Evolutionary conservation across 2,888 invertebrate species (phyloP), one percentile per base, ranked within the genome.

Genomic region (Biston stratarius): DNA sequence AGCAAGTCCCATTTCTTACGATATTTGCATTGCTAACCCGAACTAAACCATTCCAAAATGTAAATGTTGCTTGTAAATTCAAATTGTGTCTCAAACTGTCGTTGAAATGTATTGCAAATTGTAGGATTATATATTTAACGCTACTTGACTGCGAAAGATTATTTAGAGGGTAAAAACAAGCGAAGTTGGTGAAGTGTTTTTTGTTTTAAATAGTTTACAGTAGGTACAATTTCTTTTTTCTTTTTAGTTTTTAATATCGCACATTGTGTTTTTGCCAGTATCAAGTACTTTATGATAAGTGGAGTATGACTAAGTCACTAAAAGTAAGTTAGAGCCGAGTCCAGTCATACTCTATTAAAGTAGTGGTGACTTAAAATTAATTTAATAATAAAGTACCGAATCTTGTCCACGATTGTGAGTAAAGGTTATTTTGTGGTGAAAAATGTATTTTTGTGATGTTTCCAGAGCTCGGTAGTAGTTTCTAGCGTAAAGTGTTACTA

Each of bases 1-100:
- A n/a, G 12, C 55, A 49, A 62, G 38, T 12, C 51, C 55, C 47
- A 63, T 56, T 56, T 44, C 52, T 57, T 64, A 58, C 36, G 44
- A 45, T 47, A 66, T 66, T 66, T 57, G 66, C 56, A 66, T 61
- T 61, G 61, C 61, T 55, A 61, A 61, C 61, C 48, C 36, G 44
- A 66, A 66, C 61, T 61, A 45, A 61, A 36, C 61, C 51, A 45
- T 52, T 49, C 36, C 64, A 33, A 66, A 66, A 61, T 61, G 53
- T 53, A 61, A 53, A 53, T 53, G 49, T 24, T 15, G 38, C 49
- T 57, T 61, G 66, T 66, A 61, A 44, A 65, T 65, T 65, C 44
- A 65, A 61, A 65, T 65, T 61, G 64, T 53, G 14, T 56, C 51
- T 49, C 52, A 33, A 60, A 61, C 44, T 40, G 52, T 58, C 53